Base-by-base conservation (phyloP, 1,140 invertebrate species). In the Ephestia elutella region DNA sequence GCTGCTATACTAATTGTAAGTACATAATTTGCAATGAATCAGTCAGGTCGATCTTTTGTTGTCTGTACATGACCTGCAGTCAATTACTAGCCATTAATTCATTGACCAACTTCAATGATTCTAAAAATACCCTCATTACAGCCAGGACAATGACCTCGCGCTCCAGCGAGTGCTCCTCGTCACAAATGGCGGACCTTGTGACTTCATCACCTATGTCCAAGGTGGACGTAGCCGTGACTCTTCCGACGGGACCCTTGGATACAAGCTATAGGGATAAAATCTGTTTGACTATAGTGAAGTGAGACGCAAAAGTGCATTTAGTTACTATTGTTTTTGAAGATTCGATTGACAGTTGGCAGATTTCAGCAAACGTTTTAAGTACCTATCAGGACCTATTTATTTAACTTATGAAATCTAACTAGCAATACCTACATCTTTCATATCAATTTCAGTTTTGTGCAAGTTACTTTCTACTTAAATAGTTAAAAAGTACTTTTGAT, bases 1-100 rank as follows among this genome's bases (percentile, higher is more conserved):
- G 85, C 58, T 87, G 82, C 48, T 87, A 83, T 44, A 87, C 85
- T 11, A 84, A 87, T 60, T 82, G 85, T 87, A 62, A 84, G 81
- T 80, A 53, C 21, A 25, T 25, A 25, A 25, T 25, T 25, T 25
- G 21, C 21, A 3, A 25, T 25, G 21, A 25, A 25, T 25, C n/a
- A n/a, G n/a, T n/a, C n/a, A n/a, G n/a, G n/a, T n/a, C n/a, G n/a
- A n/a, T n/a, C n/a, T n/a, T n/a, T n/a, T n/a, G n/a, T n/a, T n/a
- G n/a, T n/a, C 21, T 25, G 21, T 3, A 25, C 7, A 25, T 25
- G 21, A 25, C 21, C 21, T 15, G 5, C 1, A 44, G 15, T 15
- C 13, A 15, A 44, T 3, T 10, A 44, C 13, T 17, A 15, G 1
- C 38, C 2, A 38, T 38, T 38, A 15, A n/a, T 5, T 17, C 38